Percentiles rank a stretch among this genome's conserved stretches.
These are phyloP conservation scores for Onychomys torridus DNA, from an alignment of 2,797 vertebrate genomes.

Conservation along the genomic window DNA sequence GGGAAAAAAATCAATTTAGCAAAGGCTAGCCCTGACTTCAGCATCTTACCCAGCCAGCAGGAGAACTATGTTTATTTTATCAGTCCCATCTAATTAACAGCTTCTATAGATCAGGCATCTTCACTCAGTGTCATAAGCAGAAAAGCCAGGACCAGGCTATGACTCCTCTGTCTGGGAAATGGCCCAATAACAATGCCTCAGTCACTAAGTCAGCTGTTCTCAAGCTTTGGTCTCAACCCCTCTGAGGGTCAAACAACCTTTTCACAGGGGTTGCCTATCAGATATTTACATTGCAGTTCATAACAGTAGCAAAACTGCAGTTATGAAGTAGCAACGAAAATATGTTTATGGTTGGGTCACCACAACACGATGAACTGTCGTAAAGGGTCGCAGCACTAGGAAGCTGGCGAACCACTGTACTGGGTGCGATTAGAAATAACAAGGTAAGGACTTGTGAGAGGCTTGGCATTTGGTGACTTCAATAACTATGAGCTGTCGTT, in stretches of 20 bases:
- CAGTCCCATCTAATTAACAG: rapidly evolving
- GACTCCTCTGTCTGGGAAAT: not conserved
- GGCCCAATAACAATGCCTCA: not conserved
- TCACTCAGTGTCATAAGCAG: not conserved
- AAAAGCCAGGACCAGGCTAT: not conserved
- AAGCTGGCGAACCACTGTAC: not conserved
- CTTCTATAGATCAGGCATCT: not conserved
- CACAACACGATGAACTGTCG: not conserved
- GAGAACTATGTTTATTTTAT: not conserved
- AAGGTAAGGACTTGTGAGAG: not conserved
- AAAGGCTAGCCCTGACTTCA: not conserved
- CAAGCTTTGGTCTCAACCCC: not conserved
- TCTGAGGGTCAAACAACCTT: not conserved
- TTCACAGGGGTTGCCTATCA: not conserved
- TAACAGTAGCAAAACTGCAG: not conserved
- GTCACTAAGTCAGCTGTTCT: not conserved
- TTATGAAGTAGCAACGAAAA: not conserved
- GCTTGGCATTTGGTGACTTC: not conserved
- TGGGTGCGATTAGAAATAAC: not conserved
- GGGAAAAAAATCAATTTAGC: not conserved
- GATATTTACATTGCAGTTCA: not conserved
- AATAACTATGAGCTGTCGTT: not conserved
- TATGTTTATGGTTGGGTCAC: not conserved
- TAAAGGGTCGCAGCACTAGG: not conserved
- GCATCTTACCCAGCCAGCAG: not conserved